Conservation (phyloP, 2,888 invertebrate genomes). For the Rhagium mordax region DNA sequence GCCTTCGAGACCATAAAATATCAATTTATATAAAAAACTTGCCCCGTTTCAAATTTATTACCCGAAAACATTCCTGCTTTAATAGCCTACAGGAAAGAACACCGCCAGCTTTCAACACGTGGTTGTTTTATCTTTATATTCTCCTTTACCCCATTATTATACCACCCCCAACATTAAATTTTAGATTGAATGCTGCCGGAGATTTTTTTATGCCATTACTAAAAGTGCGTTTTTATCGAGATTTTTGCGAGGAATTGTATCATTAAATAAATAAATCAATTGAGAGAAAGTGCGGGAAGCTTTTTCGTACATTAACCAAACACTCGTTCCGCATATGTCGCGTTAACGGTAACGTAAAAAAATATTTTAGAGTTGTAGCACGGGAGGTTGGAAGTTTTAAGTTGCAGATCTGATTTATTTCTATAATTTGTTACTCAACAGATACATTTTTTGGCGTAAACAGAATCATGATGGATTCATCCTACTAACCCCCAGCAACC, state of each 20-base stretch:
- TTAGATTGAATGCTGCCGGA: constrained; percentile 32
- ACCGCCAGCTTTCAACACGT: constrained; percentile 52
- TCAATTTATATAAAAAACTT: constrained; percentile 62
- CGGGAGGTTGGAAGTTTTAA: not conserved
- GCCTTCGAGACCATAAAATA: constrained; percentile 64
- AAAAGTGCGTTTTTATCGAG: constrained; percentile 30
- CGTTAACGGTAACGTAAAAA: not conserved
- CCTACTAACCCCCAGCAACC: too few species aligned
- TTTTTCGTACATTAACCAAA: constrained; percentile 1
- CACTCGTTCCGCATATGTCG: not conserved
- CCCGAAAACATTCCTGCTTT: constrained; percentile 62
- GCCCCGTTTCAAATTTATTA: constrained; percentile 61
- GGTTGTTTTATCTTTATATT: constrained; percentile 48
- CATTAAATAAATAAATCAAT: constrained; percentile 31
- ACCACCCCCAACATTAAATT: constrained; percentile 38
- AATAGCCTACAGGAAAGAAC: constrained; percentile 53
- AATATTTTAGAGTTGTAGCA: not conserved
- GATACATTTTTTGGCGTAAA: too few species aligned
- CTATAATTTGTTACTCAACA: too few species aligned
- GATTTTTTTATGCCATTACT: constrained; percentile 33
- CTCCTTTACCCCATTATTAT: constrained; percentile 36
- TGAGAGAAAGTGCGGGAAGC: constrained; percentile 21
- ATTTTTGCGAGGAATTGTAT: constrained; percentile 11
- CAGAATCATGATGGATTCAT: too few species aligned
- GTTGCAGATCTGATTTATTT: too few species aligned